Evolutionary conservation across 1,140 invertebrate species (phyloP), one percentile per base, ranked within the genome.

Genomic region (Neodiprion fabricii): DNA sequence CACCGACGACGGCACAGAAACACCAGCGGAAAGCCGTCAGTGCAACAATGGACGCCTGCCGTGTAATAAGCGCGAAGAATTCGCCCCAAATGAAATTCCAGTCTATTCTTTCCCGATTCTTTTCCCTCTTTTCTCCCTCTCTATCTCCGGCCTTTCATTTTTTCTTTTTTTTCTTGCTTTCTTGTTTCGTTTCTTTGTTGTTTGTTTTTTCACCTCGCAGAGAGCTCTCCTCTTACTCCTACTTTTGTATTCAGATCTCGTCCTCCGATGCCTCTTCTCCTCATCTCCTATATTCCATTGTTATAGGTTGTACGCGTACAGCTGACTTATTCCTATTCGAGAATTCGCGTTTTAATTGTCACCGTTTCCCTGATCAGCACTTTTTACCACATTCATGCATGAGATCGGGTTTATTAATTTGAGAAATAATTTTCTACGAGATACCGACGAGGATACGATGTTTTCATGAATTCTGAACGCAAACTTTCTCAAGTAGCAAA

Each of bases 31-130:
- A 61, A 61, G 11, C 53, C 53, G 53, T 61, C 53, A 61, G 53
- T 61, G 53, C 53, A 61, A 61, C 53, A 61, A 61, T 61, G 53
- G 53, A 61, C 53, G 53, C 53, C 53, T 61, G 47, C 73, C 75
- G 75, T 75, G 79, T 85, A 85, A 85, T 84, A 82, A 85, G 75
- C 80, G 72, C 80, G 53, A 83, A 82, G 80, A 82, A 84, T 86
- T 80, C 77, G 70, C 74, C 77, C 53, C 78, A 84, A 84, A 84
- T 85, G 80, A 83, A 84, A 85, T 86, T 85, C 83, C 78, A 74
- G 66, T 66, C 75, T 76, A 76, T 78, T 76, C 68, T 76, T 76
- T 74, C 73, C 74, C 67, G 81, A 82, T 74, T 79, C 78, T 70
- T 78, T 75, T 78, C 78, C 76, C 76, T 76, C 70, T 71, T 76